Evolutionary conservation across 2,797 vertebrate genomes (phyloP), one percentile per base, ranked within the genome.

Genomic region (Aulostomus chinensis): DNA sequence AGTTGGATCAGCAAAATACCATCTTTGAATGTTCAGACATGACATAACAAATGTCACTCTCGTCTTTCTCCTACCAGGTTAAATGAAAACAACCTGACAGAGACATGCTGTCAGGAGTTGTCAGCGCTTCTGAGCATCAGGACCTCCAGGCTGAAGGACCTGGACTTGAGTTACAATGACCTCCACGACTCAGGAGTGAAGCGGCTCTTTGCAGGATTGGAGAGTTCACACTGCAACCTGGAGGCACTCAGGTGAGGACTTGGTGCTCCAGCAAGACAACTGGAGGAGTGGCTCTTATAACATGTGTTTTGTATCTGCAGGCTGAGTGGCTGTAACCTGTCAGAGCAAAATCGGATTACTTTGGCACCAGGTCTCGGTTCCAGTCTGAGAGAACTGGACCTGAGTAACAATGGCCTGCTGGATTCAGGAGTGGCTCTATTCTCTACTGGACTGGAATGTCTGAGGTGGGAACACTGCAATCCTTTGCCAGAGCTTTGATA

Each of bases 401-500:
- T 66, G 12, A 42, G 20, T 6, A 48, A 53, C 20, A 58, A 56
- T 26, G 25, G 33, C 21, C 38, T 63, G 32, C 33, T 43, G 33
- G 52, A 63, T 17, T 37, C 32, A 0, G 62, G 54, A 16, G 15
- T 65, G 15, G 17, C 15, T 31, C 2, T 42, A 1, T 0, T 49
- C 7, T 22, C 20, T n/a, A 21, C 9, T 7, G 13, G 24, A 5
- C 22, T 66, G 1, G 50, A 48, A 41, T 36, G 10, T 0, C 43
- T 62, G 1, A 49, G 59, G 51, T 61, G 11, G 12, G 36, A 29
- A n/a, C n/a, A n/a, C n/a, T n/a, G n/a, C n/a, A n/a, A n/a, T n/a
- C n/a, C n/a, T 25, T 7, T 7, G 24, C 24, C 4, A 25, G 24
- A 2, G 4, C 6, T 25, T 2, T 5, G 24, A 25, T 2, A 5